These are phyloP conservation scores for Misgurnus anguillicaudatus DNA, from an alignment of 2,113 vertebrate species.

Conservation along the genomic window DNA sequence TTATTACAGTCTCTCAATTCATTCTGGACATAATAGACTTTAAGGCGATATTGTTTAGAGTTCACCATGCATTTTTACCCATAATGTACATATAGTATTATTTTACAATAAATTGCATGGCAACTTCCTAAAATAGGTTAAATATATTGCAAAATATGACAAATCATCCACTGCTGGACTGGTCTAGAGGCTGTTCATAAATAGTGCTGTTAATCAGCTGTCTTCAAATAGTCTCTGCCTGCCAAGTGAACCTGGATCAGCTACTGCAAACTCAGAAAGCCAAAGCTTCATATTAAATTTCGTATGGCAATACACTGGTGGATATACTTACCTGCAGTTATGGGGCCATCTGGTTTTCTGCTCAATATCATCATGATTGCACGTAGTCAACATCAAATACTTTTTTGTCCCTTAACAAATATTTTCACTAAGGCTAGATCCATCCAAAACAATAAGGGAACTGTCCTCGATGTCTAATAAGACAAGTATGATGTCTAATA, in stretches of 20 bases:
- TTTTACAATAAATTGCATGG: too few species aligned
- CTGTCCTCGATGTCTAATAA: neutral
- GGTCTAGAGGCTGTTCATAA: neutral
- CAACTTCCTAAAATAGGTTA: neutral
- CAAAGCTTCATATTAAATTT: constrained; percentile 20
- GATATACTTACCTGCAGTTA: constrained; percentile 78
- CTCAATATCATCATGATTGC: constrained; percentile 83
- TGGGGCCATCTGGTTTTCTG: constrained; percentile 85
- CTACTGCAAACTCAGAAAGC: constrained; percentile 7
- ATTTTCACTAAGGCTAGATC: constrained; percentile 39
- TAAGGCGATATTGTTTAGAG: neutral
- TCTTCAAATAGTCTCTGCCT: neutral
- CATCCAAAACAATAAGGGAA: constrained; percentile 26
- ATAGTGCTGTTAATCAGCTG: neutral
- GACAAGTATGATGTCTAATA: neutral
- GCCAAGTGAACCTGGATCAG: neutral
- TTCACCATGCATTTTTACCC: neutral
- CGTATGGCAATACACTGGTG: neutral
- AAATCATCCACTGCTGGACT: neutral
- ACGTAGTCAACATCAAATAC: constrained; percentile 71
- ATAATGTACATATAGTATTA: neutral
- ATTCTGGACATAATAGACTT: neutral
- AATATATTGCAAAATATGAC: neutral
- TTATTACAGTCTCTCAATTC: neutral
- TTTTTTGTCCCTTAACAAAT: constrained; percentile 8